Evolutionary conservation across 2,888 invertebrate species (phyloP).

Genomic region (Emmelina monodactyla): DNA sequence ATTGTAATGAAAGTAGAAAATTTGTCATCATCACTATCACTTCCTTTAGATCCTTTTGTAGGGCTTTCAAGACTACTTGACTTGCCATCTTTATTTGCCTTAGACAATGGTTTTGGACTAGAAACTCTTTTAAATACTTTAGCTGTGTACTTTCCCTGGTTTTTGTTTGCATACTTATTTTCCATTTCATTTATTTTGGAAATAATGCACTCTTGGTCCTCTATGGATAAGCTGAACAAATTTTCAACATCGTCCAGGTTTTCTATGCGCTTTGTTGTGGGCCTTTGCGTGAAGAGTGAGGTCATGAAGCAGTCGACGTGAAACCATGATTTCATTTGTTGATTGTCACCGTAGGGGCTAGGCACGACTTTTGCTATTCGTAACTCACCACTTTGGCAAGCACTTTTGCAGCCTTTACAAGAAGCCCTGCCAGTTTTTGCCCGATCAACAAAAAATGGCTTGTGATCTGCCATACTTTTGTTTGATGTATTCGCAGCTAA

Average conservation of each 20-base stretch:
- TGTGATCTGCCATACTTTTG: conserved; percentile 30
- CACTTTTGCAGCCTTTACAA: conserved; percentile 87
- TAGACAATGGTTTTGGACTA: conserved; percentile 13
- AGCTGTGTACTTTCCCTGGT: conserved; percentile 51
- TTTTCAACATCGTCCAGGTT: conserved; percentile 81
- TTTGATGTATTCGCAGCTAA: no score
- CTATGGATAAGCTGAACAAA: conserved; percentile 71
- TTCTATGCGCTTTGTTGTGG: conserved; percentile 83
- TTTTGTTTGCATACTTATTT: conserved; percentile 56
- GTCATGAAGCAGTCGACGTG: conserved; percentile 84
- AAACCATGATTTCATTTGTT: conserved; percentile 84
- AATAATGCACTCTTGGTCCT: conserved; percentile 72
- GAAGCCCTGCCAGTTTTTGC: conserved; percentile 82
- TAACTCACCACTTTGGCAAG: conserved; percentile 74
- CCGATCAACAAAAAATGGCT: conserved; percentile 75
- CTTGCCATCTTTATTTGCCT: neutral
- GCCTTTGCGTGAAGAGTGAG: conserved; percentile 78
- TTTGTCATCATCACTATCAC: conserved; percentile 63
- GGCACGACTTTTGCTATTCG: conserved; percentile 79
- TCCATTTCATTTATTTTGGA: conserved; percentile 71
- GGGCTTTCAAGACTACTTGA: conserved; percentile 3
- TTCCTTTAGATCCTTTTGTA: conserved; percentile 12
- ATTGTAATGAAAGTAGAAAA: conserved; percentile 80
- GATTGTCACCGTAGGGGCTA: conserved; percentile 79
- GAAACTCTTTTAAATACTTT: conserved; percentile 44